phyloP scores from a whole-genome alignment of 2,888 invertebrate genomes.

The Augiades crinisus region DNA sequence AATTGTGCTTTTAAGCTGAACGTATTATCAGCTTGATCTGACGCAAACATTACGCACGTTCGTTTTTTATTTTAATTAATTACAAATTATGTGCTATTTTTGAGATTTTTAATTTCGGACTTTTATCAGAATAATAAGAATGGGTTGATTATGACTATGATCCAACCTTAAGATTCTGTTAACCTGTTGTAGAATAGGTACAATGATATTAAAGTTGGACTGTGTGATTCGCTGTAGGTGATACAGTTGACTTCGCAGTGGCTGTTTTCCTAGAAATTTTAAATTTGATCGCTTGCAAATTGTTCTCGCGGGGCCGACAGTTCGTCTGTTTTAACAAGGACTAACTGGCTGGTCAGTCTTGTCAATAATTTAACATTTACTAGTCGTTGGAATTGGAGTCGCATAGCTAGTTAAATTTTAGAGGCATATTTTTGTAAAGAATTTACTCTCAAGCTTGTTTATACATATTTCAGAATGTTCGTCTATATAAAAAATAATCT shows the following conservation, averaged over 20 bases:
- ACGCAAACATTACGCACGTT: constrained; percentile 9
- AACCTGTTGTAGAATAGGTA: too few species aligned
- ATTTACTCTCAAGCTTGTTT: too few species aligned
- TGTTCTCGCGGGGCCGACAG: constrained; percentile 48
- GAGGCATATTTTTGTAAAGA: neutral
- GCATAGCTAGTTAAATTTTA: neutral
- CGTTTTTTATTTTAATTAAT: constrained; percentile 9
- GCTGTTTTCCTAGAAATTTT: constrained; percentile 42
- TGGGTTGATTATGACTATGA: too few species aligned
- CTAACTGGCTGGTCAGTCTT: constrained; percentile 27
- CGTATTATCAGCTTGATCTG: constrained; percentile 19
- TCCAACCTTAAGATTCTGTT: too few species aligned
- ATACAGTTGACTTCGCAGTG: neutral
- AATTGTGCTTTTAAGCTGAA: constrained; percentile 16
- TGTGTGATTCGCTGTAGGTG: neutral
- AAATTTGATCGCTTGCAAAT: constrained; percentile 54
- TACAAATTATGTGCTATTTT: too few species aligned
- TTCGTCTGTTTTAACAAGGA: constrained; percentile 49
- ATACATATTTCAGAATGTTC: too few species aligned
- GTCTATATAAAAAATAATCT: too few species aligned
- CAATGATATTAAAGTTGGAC: too few species aligned
- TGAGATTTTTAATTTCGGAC: too few species aligned
- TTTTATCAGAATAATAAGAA: too few species aligned
- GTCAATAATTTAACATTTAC: constrained; percentile 19
- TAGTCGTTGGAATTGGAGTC: neutral